Evolutionary conservation across 2,888 invertebrate species (phyloP).

Genomic region (Caradrina clavipalpis): DNA sequence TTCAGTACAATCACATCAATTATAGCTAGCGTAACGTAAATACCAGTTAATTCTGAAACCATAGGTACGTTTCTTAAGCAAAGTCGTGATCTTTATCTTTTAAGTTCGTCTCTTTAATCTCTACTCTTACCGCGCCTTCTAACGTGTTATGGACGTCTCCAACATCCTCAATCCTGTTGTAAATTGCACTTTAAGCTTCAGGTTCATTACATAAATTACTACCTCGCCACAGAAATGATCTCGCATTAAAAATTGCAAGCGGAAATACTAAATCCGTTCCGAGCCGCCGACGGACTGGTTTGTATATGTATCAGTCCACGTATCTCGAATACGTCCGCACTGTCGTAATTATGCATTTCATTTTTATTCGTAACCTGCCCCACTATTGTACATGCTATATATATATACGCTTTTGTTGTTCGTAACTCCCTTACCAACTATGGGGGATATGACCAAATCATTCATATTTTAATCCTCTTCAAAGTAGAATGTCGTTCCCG

Average conservation of each 20-base stretch:
- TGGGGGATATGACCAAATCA: constrained; percentile 5
- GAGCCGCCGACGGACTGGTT: constrained; percentile 66
- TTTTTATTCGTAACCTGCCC: constrained; percentile 56
- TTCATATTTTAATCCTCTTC: constrained; percentile 31
- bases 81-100: neutral
- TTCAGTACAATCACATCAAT: constrained; percentile 7
- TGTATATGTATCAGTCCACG: constrained; percentile 68
- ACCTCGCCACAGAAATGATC: constrained; percentile 39
- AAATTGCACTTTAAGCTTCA: constrained; percentile 28
- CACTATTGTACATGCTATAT: constrained; percentile 24
- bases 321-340: constrained; percentile 69
- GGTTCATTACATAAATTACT: constrained; percentile 45
- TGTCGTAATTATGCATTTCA: constrained; percentile 67
- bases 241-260: constrained; percentile 54
- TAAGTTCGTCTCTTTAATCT: constrained; percentile 2
- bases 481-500: constrained; percentile 17
- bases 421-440: constrained; percentile 9
- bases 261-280: constrained; percentile 72
- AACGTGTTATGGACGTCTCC: constrained; percentile 3
- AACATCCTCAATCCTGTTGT: constrained; percentile 33
- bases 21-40: neutral
- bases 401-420: constrained; percentile 16
- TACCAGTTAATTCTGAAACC: neutral
- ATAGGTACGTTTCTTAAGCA: neutral
- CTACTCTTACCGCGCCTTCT: neutral